A percentile compares a stretch with the other conserved stretches of the same genome.
These are phyloP conservation scores for Peromyscus leucopus DNA, from an alignment of 2,113 vertebrate species.

Conservation along the genomic window DNA sequence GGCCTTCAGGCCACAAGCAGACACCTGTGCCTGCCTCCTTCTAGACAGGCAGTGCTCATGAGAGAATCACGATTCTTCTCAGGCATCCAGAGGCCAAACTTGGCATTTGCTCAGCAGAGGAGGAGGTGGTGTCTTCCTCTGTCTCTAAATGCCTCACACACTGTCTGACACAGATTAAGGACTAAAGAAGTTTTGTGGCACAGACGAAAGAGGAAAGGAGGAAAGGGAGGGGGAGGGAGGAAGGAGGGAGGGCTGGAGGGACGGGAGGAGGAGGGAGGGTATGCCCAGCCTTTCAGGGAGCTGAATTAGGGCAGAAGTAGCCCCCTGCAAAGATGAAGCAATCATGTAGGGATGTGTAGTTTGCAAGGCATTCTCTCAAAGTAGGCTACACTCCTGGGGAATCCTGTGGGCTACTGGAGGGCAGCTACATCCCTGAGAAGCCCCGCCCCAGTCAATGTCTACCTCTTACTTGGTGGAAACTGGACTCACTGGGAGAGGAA, in stretches of 20 bases:
- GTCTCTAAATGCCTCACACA: not conserved
- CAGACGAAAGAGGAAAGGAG: not conserved
- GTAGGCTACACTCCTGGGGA: not conserved
- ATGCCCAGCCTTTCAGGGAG: not conserved
- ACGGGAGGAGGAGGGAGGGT: not conserved
- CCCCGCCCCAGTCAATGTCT: not conserved
- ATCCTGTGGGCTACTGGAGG: not conserved
- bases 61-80: not conserved
- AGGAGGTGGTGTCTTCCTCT: not conserved
- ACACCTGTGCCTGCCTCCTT: not conserved
- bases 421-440: not conserved
- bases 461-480: not conserved
- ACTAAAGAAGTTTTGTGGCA: not conserved
- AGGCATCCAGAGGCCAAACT: not conserved
- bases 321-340: not conserved
- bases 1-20: not conserved
- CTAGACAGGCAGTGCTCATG: not conserved
- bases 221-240: not conserved
- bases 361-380: not conserved
- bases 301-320: not conserved
- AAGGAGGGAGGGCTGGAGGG: too few relatives aligned
- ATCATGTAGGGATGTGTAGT: not conserved
- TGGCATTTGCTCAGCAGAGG: constrained; percentile 20
- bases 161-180: not conserved
- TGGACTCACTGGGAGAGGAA: not conserved